Evolutionary conservation across 1,140 invertebrate species (phyloP), one percentile per base, ranked within the genome.

Genomic region (Lordiphosa mommai): DNA sequence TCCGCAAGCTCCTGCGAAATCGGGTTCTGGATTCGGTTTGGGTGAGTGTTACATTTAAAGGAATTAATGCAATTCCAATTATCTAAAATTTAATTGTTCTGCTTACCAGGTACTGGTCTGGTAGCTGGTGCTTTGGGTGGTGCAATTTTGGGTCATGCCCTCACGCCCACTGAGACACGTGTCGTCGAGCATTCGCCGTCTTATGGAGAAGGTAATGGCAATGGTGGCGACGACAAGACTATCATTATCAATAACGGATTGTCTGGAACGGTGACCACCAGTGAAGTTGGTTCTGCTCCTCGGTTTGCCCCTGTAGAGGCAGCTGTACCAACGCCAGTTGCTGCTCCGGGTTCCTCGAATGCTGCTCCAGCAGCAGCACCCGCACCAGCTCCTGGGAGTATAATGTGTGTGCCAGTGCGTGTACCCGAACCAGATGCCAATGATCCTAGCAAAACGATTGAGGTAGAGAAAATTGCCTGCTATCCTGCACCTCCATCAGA

Each of bases 261-360:
- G 1, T 79, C 86, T 5, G 86, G 84, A 36, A 76, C 73, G 6
- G 87, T 88, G 33, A 74, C 88, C 52, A 76, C 87, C n/a, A 58
- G 66, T 1, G 53, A 71, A 17, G 65, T 65, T 2, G 73, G 80
- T 8, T 53, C 72, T 77, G 86, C 41, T 85, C 82, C 0, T 85
- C 86, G 4, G 72, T 88, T 0, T 10, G 65, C 61, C 14, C 51
- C 59, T 5, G 59, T 44, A 70, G 70, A 72, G 5, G 77, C 80
- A 38, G 20, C 50, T 14, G 63, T 89, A 72, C 66, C 89, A 56
- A 47, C 90, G 51, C 43, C 88, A 73, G 50, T 85, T 61, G 72
- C 88, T 73, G 72, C 73, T 86, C 86, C 70, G 70, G 84, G 88
- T 89, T 64, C 87, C 87, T 67, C 90, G 82, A 47, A 89, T 89